Evolutionary conservation across 2,888 invertebrate species (phyloP), one percentile per base, ranked within the genome.

Genomic region (Lithophane socia): DNA sequence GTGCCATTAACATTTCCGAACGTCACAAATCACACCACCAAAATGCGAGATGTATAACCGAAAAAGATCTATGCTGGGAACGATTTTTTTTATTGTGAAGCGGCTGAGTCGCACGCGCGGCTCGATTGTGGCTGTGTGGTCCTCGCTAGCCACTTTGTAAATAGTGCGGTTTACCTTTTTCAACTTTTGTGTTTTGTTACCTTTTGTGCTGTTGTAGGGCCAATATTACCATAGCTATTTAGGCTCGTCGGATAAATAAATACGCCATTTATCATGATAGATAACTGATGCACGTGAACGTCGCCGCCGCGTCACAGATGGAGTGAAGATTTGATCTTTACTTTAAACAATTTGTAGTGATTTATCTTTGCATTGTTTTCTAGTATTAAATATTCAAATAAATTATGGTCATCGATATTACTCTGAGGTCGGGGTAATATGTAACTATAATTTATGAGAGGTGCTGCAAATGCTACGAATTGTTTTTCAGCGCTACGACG

Each of bases 131-230:
- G 94, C 94, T 96, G 96, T 96, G 96, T 96, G 96, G 96, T 96
- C 96, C 96, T 93, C 95, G 95, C 96, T 95, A 94, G 96, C 96
- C 96, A 96, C 96, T 96, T 96, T 96, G 96, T 96, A 96, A 96
- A 96, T 96, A 96, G 96, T 96, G 96, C 96, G 96, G 96, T 96
- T 96, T 96, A 96, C 96, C 96, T 96, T 96, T 96, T 96, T 96
- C 96, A 95, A 96, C 96, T 96, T 96, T 96, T 96, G 96, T 96
- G 96, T 96, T 96, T 96, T 96, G 96, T 96, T 96, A 96, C 96
- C 96, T 96, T 96, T 96, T 96, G 96, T 96, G 96, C 96, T 95
- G 95, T 96, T 96, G 96, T 96, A 96, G 95, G 94, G 94, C 96
- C 95, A 96, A 96, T 96, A 96, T 96, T 96, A 96, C 96, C 96